Evolutionary conservation across 1,140 invertebrate genomes (phyloP), one percentile per base, ranked within the genome.

Genomic region (Kradibia gibbosae): DNA sequence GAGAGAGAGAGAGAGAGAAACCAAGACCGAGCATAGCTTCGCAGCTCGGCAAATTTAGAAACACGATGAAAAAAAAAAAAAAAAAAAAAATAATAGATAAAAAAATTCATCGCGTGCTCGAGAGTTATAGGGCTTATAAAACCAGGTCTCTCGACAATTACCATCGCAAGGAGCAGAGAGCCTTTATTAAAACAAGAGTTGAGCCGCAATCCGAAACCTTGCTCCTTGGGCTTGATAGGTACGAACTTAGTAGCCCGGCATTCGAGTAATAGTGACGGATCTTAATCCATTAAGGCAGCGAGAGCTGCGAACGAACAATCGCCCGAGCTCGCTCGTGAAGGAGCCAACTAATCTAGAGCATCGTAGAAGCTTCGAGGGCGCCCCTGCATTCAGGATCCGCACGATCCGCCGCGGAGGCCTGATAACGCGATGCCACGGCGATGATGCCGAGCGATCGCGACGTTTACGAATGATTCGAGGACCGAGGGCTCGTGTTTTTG

Each of bases 401-500:
- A 31, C 39, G 36, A 55, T 74, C 31, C 7, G 20, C 50, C 28
- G 20, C 13, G 13, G 7, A 72, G 70, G 13, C 20, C 13, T 15
- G 60, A 62, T n/a, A n/a, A 25, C 25, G 25, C 3, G n/a, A 62
- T 62, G 34, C 57, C 62, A 53, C 50, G 53, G 31, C 42, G 22
- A 42, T 50, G 31, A n/a, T 25, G 20, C 55, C 83, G 81, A 86
- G 82, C 82, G 83, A 86, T 87, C 84, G 85, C 83, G 85, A 84
- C 83, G 83, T 86, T 84, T 82, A 81, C 80, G 80, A 85, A 84
- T 83, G 84, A 86, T 86, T 86, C 83, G 85, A 60, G 83, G 85
- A 82, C 79, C 8, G 8, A 48, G 7, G 8, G 45, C 45, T 17
- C 8, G 8, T 17, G 45, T 48, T 48, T 10, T 17, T 48, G 7